phyloP scores from a whole-genome alignment of 2,113 vertebrate species.

The Erythrocercus mccallii region DNA sequence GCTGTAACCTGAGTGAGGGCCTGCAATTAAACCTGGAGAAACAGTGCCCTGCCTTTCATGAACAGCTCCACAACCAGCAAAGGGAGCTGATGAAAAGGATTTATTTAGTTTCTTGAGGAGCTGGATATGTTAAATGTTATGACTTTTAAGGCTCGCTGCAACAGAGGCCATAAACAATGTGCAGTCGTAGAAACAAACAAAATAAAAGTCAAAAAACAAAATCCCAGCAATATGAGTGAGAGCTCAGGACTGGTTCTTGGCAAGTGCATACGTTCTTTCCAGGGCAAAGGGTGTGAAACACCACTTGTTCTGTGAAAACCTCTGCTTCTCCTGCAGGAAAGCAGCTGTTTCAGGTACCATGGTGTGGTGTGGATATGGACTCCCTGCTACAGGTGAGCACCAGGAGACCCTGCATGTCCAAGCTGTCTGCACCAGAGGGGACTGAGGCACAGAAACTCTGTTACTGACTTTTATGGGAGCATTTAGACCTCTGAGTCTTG shows the following conservation, averaged over 20 bases:
- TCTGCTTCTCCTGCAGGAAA: background rate
- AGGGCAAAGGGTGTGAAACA: background rate
- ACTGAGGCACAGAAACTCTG: background rate
- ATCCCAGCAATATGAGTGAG: constrained; percentile 35
- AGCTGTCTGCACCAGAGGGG: background rate
- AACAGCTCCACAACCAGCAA: background rate
- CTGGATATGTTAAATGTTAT: constrained; percentile 51
- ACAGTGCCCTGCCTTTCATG: background rate
- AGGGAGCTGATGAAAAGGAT: background rate
- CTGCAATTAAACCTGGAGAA: constrained; percentile 43
- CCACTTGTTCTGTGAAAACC: background rate
- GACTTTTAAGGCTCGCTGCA: constrained; percentile 26
- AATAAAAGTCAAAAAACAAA: constrained; percentile 57
- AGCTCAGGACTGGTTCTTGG: constrained; percentile 38
- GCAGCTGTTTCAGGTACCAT: background rate
- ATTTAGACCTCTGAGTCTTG: background rate
- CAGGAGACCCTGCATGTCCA: background rate
- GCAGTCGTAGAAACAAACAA: constrained; percentile 57
- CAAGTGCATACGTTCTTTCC: background rate
- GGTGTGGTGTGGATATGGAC: rapidly evolving
- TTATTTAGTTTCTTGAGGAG: constrained; percentile 59
- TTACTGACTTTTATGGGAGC: background rate
- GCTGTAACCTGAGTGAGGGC: background rate
- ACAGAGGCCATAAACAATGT: constrained; percentile 51
- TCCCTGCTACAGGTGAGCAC: background rate